Conservation (phyloP, 2,888 invertebrate genomes). For the Yponomeuta evonymella region DNA sequence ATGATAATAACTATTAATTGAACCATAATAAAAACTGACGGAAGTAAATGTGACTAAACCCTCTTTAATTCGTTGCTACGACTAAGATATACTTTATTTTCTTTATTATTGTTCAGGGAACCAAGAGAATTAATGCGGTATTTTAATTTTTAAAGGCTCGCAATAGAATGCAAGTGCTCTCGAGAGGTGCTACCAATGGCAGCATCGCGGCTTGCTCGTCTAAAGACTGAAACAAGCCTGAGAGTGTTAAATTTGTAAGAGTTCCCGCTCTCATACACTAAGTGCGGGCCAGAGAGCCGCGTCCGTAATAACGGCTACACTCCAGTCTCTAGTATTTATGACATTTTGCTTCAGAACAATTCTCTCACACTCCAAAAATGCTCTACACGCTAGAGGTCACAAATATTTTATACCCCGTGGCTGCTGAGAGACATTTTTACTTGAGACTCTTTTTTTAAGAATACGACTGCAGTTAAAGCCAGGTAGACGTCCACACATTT, state of each 20-base stretch:
- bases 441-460: background rate
- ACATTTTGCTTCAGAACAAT: conserved; percentile 4
- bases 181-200: conserved; percentile 18
- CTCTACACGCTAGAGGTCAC: background rate
- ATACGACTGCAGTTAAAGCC: background rate
- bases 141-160: conserved; percentile 30
- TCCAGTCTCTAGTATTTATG: conserved; percentile 6
- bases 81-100: background rate
- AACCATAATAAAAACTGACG: background rate
- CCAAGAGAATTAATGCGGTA: conserved; percentile 19
- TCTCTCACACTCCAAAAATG: background rate
- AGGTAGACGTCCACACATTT: background rate
- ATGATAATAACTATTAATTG: background rate
- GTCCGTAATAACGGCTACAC: background rate
- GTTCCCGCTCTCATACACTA: conserved; percentile 23
- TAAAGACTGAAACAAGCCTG: conserved; percentile 28
- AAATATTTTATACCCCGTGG: background rate
- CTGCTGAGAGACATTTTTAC: background rate
- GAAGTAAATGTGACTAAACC: no score
- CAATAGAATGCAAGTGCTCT: conserved; percentile 19
- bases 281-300: background rate
- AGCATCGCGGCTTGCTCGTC: conserved; percentile 22
- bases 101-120: conserved; percentile 18
- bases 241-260: conserved; percentile 37
- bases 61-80: no score